A percentile compares a stretch with the other conserved stretches of the same genome.
phyloP scores from a whole-genome alignment of 2,113 vertebrate species.

The Gulo gulo region DNA sequence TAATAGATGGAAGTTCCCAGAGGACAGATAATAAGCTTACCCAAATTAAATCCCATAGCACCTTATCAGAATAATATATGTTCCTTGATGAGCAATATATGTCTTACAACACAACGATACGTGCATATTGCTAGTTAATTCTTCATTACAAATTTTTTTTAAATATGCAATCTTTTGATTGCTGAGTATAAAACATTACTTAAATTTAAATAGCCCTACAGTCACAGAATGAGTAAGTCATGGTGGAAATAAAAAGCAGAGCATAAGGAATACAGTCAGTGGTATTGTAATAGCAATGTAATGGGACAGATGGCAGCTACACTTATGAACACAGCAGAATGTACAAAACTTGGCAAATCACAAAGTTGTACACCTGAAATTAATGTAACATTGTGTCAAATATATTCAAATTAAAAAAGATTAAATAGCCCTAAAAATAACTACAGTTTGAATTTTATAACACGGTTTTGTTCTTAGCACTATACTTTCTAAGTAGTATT shows the following conservation, averaged over 20 bases:
- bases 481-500: slow-evolving; percentile 3
- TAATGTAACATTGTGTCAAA: not conserved
- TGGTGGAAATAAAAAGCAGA: not conserved
- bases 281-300: not conserved
- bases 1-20: not conserved
- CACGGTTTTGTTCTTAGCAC: slow-evolving; percentile 7
- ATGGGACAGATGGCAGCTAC: not conserved
- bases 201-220: not conserved
- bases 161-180: not conserved
- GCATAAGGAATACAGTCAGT: not conserved
- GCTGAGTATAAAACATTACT: slow-evolving; percentile 12
- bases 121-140: not conserved
- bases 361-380: not conserved
- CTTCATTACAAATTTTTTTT: not conserved
- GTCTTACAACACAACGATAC: not conserved
- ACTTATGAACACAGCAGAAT: not conserved
- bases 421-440: slow-evolving; percentile 64
- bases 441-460: slow-evolving; percentile 47
- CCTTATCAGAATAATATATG: not conserved
- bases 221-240: not conserved
- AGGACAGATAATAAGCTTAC: not conserved
- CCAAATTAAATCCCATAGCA: not conserved
- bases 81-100: slow-evolving; percentile 22
- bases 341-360: not conserved
- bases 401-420: not conserved